Base-by-base conservation (phyloP, 2,888 invertebrate genomes). In the Nymphalis c-album region DNA sequence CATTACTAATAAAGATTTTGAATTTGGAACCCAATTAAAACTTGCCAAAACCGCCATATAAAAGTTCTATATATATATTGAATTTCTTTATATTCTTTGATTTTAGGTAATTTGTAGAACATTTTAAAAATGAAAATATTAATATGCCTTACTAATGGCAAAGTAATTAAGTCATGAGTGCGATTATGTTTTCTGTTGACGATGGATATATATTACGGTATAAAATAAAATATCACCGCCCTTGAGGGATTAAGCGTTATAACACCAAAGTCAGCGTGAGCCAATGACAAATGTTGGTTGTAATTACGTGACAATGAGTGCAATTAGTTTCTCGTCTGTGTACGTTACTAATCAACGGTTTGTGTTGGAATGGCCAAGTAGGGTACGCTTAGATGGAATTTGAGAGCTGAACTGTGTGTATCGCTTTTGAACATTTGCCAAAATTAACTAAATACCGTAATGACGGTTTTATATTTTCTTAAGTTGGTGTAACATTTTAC, bases 241-340 rank as follows among this genome's bases (percentile, higher is more conserved):
- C 65, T 61, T 66, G 60, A 48, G 57, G 63, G 67, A 67, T 67
- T 67, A 68, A 35, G 60, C 40, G 55, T 17, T 55, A n/a, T 55
- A 48, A 22, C 62, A 62, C 59, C 64, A 46, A 69, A 65, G 59
- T 69, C 62, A 62, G 64, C 68, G 26, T 13, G 87, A 87, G 85
- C 86, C 87, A 87, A 78, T 81, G 84, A 87, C 86, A 85, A 90
- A 85, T 88, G 88, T 86, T 86, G 81, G 77, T 74, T 78, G 86
- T 90, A 90, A 90, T 90, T 87, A 89, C 81, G 84, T 86, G 88
- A 90, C 90, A 90, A 90, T 90, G 87, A 88, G 85, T 85, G 88
- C 88, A 86, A 90, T 90, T 89, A 90, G 80, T 77, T 75, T 77
- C 78, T 51, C 75, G 72, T 66, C 55, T 65, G 70, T 68, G 72